A percentile compares a stretch with the other conserved stretches of the same genome.
phyloP scores from a whole-genome alignment of 2,797 vertebrate genomes.

The Columba guinea region DNA sequence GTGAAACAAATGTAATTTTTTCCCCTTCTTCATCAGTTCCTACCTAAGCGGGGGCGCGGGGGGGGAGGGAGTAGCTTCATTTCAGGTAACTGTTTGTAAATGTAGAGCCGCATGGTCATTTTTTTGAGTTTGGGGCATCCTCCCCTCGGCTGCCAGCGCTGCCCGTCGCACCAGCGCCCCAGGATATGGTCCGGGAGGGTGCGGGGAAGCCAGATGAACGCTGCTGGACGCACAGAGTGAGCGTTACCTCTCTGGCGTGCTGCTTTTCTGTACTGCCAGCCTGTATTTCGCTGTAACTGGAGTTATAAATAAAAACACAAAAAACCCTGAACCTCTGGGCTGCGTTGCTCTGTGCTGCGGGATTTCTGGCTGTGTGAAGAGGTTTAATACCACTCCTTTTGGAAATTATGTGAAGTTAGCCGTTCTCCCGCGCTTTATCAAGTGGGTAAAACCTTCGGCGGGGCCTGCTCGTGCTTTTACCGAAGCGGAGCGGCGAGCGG shows the following conservation, averaged over 20 bases:
- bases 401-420: fast-evolving
- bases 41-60: neutral
- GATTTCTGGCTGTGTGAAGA: neutral
- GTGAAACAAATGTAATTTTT: fast-evolving
- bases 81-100: conserved; percentile 14
- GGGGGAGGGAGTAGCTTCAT: neutral
- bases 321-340: neutral
- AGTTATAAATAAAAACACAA: conserved; percentile 55
- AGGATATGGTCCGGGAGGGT: fast-evolving
- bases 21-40: neutral
- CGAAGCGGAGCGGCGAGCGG: neutral
- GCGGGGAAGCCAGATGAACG: neutral
- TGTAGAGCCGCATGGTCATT: neutral
- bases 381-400: neutral
- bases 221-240: neutral
- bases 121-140: neutral
- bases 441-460: fast-evolving
- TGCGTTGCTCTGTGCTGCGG: neutral
- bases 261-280: neutral
- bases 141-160: neutral
- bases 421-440: neutral
- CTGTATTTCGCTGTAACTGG: conserved; percentile 18
- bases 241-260: neutral
- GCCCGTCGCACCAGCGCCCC: fast-evolving
- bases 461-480: neutral